These are phyloP conservation scores for Patella pellucida DNA, from an alignment of 2,888 invertebrate species.

Conservation along the genomic window DNA sequence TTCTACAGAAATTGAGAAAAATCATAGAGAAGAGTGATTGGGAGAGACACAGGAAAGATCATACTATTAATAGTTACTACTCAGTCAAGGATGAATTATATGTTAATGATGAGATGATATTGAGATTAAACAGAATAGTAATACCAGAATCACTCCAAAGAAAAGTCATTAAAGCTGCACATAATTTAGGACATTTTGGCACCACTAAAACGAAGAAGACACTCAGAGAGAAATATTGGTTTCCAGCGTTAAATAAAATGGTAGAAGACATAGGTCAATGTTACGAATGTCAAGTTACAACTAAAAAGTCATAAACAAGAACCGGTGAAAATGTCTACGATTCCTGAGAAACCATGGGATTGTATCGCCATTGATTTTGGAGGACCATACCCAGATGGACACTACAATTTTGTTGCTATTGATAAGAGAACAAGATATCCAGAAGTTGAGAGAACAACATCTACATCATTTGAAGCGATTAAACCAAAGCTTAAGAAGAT, in stretches of 20 bases:
- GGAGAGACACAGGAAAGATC: slow-evolving; percentile 19
- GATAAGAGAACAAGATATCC: no score
- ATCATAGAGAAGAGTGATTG: slow-evolving; percentile 12
- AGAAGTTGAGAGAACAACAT: no score
- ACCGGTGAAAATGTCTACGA: slow-evolving; percentile 28
- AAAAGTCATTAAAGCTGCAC: no score
- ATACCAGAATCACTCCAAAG: slow-evolving; percentile 20
- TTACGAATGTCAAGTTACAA: slow-evolving; percentile 13
- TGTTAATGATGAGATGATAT: slow-evolving; percentile 14
- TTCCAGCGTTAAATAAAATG: slow-evolving; percentile 12
- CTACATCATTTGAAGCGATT: no score
- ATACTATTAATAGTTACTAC: slow-evolving; percentile 13
- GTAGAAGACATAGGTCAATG: slow-evolving; percentile 15
- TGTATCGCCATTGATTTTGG: slow-evolving; percentile 33
- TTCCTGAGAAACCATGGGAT: slow-evolving; percentile 27
- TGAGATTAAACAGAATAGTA: slow-evolving; percentile 19
- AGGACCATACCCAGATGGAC: slow-evolving; percentile 13
- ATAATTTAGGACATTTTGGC: no score
- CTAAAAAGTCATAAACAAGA: slow-evolving; percentile 17
- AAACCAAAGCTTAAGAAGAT: no score
- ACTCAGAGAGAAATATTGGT: no score
- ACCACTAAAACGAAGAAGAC: no score
- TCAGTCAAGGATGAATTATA: slow-evolving; percentile 13
- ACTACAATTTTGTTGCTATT: no score
- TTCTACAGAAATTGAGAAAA: no score